Conservation (phyloP, 2,113 vertebrate species). For the Heloderma charlesbogerti region DNA sequence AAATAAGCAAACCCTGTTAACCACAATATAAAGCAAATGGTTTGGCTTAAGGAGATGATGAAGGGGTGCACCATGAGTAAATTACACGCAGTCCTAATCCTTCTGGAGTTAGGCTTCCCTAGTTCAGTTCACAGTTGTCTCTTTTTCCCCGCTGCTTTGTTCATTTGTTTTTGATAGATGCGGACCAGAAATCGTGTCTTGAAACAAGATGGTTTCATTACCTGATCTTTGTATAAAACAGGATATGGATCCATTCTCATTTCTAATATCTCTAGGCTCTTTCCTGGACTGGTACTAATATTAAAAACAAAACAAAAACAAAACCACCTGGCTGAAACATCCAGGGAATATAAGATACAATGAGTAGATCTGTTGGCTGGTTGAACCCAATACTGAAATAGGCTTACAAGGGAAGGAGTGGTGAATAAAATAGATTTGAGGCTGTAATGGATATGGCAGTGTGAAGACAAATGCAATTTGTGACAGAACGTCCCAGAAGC, state of each 20-base stretch:
- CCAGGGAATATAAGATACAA: conserved; percentile 10
- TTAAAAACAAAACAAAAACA: conserved; percentile 6
- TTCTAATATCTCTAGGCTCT: conserved; percentile 1
- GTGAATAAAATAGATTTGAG: conserved; percentile 33
- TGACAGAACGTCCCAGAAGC: conserved; percentile 13
- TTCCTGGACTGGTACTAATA: conserved; percentile 23
- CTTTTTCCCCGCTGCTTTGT: neutral
- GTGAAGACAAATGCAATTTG: conserved; percentile 51
- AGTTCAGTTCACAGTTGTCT: neutral
- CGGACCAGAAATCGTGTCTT: neutral
- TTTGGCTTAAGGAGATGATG: neutral
- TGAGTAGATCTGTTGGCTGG: conserved; percentile 38
- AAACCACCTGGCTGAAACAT: conserved; percentile 25
- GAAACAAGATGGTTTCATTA: neutral
- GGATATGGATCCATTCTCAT: neutral
- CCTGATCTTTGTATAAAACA: neutral
- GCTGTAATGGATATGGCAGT: conserved; percentile 47
- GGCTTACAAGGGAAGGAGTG: conserved; percentile 27
- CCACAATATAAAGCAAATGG: neutral
- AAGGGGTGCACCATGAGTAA: neutral
- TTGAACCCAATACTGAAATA: conserved; percentile 28
- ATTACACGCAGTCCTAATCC: neutral
- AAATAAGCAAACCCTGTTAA: neutral
- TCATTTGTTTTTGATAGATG: neutral
- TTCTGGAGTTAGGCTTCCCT: conserved; percentile 6